Conservation (phyloP, 2,888 invertebrate genomes). For the Tinea semifulvella region DNA sequence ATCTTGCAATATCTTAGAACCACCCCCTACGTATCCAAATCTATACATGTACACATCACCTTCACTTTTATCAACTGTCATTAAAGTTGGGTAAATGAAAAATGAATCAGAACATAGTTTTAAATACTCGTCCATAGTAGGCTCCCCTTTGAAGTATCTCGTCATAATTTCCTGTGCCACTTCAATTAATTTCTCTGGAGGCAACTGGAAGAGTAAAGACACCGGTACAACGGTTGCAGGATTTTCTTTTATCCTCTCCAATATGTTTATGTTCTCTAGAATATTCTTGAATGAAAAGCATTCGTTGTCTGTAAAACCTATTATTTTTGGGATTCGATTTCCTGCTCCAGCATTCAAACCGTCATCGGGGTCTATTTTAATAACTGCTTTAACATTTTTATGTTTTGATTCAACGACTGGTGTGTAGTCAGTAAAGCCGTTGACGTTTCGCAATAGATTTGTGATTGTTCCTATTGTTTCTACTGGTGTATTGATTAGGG, state of each 20-base stretch:
- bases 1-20: slow-evolving; percentile 23
- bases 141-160: slow-evolving; percentile 32
- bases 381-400: slow-evolving; percentile 36
- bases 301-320: slow-evolving; percentile 44
- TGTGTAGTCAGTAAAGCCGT: slow-evolving; percentile 37
- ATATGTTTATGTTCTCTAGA: slow-evolving; percentile 33
- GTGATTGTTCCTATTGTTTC: slow-evolving; percentile 38
- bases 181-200: slow-evolving; percentile 22
- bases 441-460: slow-evolving; percentile 29
- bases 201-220: slow-evolving; percentile 27
- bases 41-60: slow-evolving; percentile 58
- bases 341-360: slow-evolving; percentile 33
- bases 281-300: slow-evolving; percentile 40
- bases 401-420: slow-evolving; percentile 42
- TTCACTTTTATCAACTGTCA: slow-evolving; percentile 27
- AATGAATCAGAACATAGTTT: slow-evolving; percentile 35
- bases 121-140: slow-evolving; percentile 33
- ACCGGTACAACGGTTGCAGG: slow-evolving; percentile 31
- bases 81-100: slow-evolving; percentile 42
- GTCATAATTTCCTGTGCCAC: slow-evolving; percentile 27
- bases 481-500: slow-evolving; percentile 34
- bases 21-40: slow-evolving; percentile 56
- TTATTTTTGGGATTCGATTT: slow-evolving; percentile 37
- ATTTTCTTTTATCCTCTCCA: slow-evolving; percentile 26
- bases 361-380: slow-evolving; percentile 42